These are phyloP conservation scores for Standfussiana lucernea DNA, from an alignment of 2,888 invertebrate species.

Conservation along the genomic window DNA sequence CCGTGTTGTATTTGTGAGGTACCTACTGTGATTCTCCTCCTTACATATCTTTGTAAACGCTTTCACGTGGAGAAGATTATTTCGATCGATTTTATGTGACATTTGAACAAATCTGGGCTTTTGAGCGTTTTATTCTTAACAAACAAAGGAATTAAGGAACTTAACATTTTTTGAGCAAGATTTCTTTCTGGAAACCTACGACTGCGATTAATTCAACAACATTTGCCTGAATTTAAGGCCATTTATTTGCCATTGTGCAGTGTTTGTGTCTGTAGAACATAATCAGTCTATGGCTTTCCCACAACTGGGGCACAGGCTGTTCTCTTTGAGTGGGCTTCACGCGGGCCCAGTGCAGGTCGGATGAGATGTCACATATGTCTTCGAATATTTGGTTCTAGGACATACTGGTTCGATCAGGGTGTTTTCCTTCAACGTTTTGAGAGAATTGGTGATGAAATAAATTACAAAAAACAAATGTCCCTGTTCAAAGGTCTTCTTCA, in stretches of 20 bases:
- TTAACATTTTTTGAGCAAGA: not conserved
- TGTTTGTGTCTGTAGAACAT: not conserved
- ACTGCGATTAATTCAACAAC: not conserved
- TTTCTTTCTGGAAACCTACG: not conserved
- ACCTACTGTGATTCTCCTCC: not conserved
- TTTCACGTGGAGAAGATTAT: not conserved
- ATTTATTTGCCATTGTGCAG: not conserved
- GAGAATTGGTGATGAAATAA: not conserved
- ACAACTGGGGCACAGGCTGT: not conserved
- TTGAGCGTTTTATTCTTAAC: not conserved
- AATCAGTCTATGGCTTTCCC: not conserved
- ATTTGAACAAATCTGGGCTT: not conserved
- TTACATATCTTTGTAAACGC: not conserved
- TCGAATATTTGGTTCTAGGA: too few relatives aligned
- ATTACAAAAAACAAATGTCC: too few relatives aligned
- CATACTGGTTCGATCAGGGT: too few relatives aligned
- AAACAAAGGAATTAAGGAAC: not conserved
- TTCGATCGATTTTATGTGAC: not conserved
- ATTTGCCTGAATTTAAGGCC: not conserved
- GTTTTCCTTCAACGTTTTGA: not conserved
- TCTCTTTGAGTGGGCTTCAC: not conserved
- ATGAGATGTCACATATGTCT: not conserved
- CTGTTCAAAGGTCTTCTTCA: too few relatives aligned
- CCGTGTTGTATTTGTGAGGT: not conserved
- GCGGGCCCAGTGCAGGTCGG: too few relatives aligned